phyloP scores from a whole-genome alignment of 1,140 invertebrate species.

The Manduca sexta region DNA sequence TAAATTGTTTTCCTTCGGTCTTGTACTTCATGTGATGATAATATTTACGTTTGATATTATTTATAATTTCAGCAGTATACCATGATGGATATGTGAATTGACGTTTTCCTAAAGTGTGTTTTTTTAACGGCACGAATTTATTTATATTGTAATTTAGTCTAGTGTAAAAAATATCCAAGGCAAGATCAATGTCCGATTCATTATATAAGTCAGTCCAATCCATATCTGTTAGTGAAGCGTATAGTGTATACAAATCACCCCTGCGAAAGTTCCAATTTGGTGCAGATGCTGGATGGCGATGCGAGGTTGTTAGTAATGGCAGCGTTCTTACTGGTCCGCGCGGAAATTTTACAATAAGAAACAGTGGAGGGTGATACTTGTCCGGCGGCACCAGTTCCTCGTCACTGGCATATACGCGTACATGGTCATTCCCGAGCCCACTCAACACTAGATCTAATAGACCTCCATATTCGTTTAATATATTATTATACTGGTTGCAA shows the following conservation, averaged over 20 bases:
- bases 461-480: slow-evolving; percentile 1
- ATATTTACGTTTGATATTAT: slow-evolving; percentile 3
- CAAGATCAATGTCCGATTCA: background rate
- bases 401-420: background rate
- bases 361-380: slow-evolving; percentile 5
- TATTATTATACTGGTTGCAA: slow-evolving; percentile 1
- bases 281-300: background rate
- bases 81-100: background rate
- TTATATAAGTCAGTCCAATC: slow-evolving; percentile 1
- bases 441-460: slow-evolving; percentile 8
- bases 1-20: slow-evolving; percentile 1
- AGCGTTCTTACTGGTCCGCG: too few species aligned
- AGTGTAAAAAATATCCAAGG: background rate
- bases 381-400: slow-evolving; percentile 5
- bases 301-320: background rate
- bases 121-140: slow-evolving; percentile 1
- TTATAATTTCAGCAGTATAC: slow-evolving; percentile 2
- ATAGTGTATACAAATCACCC: background rate
- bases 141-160: background rate
- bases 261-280: slow-evolving; percentile 5
- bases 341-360: background rate
- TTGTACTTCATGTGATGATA: slow-evolving; percentile 1
- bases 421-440: background rate
- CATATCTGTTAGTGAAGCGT: background rate
- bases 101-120: background rate